Evolutionary conservation across 2,888 invertebrate genomes (phyloP), one percentile per base, ranked within the genome.

Genomic region (Atethmia centrago): DNA sequence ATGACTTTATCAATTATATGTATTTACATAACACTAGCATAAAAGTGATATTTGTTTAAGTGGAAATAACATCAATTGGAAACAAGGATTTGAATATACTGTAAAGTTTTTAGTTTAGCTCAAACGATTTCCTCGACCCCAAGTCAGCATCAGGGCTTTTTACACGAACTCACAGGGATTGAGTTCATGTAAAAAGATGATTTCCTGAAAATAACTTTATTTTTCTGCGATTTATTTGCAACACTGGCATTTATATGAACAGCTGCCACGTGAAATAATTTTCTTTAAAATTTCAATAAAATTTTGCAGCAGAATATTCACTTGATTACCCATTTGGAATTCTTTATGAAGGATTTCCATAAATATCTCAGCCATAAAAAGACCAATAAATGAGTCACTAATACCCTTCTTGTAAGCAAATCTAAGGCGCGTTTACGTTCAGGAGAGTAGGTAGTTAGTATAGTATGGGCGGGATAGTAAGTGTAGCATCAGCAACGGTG

Each of bases 351-450:
- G 64, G 21, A 68, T 71, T 56, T 74, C 58, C 69, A 74, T 75
- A 79, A 70, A 75, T 72, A 74, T 61, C 61, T 59, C 63, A 3
- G 40, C 28, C 70, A 64, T 77, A 71, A 82, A 85, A 85, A 80
- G 61, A 53, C 63, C 51, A 74, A 70, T 66, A 65, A 75, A 77
- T 59, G 62, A 73, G 53, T 74, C 76, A 85, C 62, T 75, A 71
- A 84, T 80, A 51, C 16, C 10, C 8, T 36, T 69, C 56, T 56
- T 66, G 83, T 61, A 63, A 45, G 9, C 7, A 36, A 36, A 49
- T 63, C 28, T 53, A 9, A n/a, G 83, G 14, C 7, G 36, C 65
- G 79, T 79, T 79, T 77, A 21, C n/a, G 10, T 53, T 77, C n/a
- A 8, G 14, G 53, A 31, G 36, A 36, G 36, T 36, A 40, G 77